Evolutionary conservation across 2,113 vertebrate species (phyloP).

Genomic region (Pitta sordida): DNA sequence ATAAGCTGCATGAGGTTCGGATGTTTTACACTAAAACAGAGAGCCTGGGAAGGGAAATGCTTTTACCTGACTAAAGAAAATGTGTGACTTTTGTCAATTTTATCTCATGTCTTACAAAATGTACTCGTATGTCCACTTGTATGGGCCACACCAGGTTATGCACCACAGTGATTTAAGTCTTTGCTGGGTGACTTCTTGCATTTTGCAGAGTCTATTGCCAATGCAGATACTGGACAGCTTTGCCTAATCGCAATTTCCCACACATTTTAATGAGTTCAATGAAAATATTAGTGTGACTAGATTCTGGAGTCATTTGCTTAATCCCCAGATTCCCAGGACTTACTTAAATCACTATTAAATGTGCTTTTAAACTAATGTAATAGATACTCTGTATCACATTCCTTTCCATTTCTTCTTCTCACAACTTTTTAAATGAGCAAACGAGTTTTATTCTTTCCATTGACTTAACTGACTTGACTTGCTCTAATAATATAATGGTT

Average conservation of each 20-base stretch:
- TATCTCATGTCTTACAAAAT: not conserved
- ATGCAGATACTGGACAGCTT: not conserved
- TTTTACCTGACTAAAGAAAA: not conserved
- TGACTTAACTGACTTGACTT: not conserved
- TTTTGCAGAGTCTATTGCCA: not conserved
- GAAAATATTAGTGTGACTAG: not conserved
- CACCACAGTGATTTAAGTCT: not conserved
- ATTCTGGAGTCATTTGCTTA: not conserved
- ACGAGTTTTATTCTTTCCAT: not conserved
- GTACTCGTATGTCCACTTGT: fast-evolving
- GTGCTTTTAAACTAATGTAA: not conserved
- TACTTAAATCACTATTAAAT: not conserved
- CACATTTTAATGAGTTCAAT: not conserved
- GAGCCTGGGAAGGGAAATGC: not conserved
- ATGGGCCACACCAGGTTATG: not conserved
- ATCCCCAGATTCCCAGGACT: not conserved
- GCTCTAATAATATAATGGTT: not conserved
- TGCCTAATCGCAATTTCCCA: not conserved
- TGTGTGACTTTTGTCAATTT: not conserved
- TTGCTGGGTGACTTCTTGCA: not conserved
- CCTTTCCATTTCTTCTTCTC: not conserved
- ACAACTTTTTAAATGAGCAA: not conserved
- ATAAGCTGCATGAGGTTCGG: not conserved
- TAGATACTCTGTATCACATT: not conserved
- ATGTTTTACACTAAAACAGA: not conserved